Percentiles rank a stretch among this genome's conserved stretches.
Evolutionary conservation across 35 echinoderm and acorn worm species (phyloP).

Genomic region (Anneissia japonica): DNA sequence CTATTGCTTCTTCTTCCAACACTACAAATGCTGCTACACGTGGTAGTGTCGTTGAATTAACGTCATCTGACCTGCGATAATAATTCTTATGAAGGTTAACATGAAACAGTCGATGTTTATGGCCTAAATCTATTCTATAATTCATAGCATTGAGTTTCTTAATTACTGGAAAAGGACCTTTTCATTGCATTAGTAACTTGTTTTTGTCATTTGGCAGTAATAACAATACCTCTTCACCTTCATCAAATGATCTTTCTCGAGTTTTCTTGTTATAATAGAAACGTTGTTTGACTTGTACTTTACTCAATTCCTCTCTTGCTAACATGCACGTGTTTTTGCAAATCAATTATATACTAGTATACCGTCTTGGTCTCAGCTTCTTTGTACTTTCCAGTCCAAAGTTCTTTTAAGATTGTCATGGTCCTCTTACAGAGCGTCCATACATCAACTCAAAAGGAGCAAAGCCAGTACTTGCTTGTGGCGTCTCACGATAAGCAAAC

Average conservation of each 20-base stretch:
- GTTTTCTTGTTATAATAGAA: conserved; percentile 38
- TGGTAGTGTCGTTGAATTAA: not conserved
- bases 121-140: conserved; percentile 13
- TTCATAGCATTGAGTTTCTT: conserved; percentile 25
- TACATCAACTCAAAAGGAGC: conserved; percentile 66
- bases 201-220: conserved; percentile 25
- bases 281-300: conserved; percentile 3
- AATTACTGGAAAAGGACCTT: conserved; percentile 18
- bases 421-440: conserved; percentile 51
- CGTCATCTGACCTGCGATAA: not conserved
- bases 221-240: conserved; percentile 41
- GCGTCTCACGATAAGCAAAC: conserved; percentile 53
- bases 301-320: not conserved
- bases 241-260: conserved; percentile 10
- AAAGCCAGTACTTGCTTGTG: conserved; percentile 27
- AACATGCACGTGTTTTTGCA: conserved; percentile 39
- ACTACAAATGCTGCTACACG: not conserved
- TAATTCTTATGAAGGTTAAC: conserved; percentile 29
- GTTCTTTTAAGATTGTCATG: conserved; percentile 60
- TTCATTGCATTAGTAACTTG: conserved; percentile 36
- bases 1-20: not conserved
- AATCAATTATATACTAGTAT: conserved; percentile 39
- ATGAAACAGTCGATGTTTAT: conserved; percentile 30
- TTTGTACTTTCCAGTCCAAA: conserved; percentile 39
- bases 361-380: conserved; percentile 30